Percentiles rank a stretch among this genome's conserved stretches.
Evolutionary conservation across 2,888 invertebrate genomes (phyloP).

Genomic region (Atherix ibis): DNA sequence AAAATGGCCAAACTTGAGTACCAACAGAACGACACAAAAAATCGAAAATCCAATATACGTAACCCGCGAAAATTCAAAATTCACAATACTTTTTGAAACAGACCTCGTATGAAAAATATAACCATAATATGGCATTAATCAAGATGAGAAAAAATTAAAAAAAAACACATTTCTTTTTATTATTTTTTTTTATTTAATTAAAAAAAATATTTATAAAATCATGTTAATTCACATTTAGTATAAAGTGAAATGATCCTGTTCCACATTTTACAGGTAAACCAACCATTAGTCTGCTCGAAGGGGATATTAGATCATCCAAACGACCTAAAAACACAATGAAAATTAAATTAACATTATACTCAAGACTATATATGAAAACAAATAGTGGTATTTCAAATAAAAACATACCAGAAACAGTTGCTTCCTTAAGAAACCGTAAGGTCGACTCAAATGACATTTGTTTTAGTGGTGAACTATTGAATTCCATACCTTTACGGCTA

Average conservation of each 20-base stretch:
- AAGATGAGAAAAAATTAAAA: too few species aligned
- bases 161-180: not conserved
- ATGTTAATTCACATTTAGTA: not conserved
- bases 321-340: slow-evolving; percentile 41
- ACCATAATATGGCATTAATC: too few species aligned
- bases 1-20: too few species aligned
- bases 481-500: slow-evolving; percentile 79
- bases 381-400: not conserved
- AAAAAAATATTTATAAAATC: not conserved
- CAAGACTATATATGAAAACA: not conserved
- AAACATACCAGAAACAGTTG: slow-evolving; percentile 31
- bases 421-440: slow-evolving; percentile 66
- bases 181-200: not conserved
- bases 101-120: too few species aligned
- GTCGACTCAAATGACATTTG: slow-evolving; percentile 98
- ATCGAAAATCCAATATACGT: too few species aligned
- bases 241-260: slow-evolving; percentile 52
- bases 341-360: slow-evolving; percentile 1
- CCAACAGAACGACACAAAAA: too few species aligned
- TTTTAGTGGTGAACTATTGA: slow-evolving; percentile 84
- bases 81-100: too few species aligned
- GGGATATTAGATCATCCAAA: slow-evolving; percentile 59
- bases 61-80: too few species aligned
- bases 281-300: slow-evolving; percentile 73
- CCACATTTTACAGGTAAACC: slow-evolving; percentile 72